Evolutionary conservation across 2,797 vertebrate species (phyloP).

Genomic region (Etheostoma perlongum): DNA sequence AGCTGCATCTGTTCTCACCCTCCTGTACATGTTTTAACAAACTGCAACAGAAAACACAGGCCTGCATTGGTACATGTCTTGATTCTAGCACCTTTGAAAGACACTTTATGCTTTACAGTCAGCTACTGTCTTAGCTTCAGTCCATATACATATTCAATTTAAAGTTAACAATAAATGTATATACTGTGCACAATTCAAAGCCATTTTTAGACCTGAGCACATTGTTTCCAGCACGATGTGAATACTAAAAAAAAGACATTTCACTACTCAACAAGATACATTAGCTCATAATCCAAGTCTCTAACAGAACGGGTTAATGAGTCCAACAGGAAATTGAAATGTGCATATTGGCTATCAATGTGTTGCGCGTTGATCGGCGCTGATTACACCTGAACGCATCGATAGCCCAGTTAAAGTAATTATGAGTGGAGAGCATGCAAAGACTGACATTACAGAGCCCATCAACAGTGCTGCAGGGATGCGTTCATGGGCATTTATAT

Average conservation of each 20-base stretch:
- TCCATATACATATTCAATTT: background rate
- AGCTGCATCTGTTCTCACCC: conserved; percentile 46
- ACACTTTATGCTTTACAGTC: conserved; percentile 1
- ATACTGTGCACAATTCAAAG: background rate
- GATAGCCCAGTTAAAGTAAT: conserved; percentile 65
- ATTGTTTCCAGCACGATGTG: conserved; percentile 9
- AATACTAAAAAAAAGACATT: background rate
- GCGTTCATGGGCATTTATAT: conserved; percentile 37
- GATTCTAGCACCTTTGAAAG: background rate
- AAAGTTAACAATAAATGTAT: background rate
- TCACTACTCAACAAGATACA: background rate
- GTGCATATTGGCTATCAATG: conserved; percentile 49
- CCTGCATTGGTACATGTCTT: conserved; percentile 33
- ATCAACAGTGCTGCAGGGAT: conserved; percentile 35
- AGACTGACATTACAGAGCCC: conserved; percentile 35
- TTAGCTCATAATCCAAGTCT: conserved; percentile 16
- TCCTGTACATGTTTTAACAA: conserved; percentile 16
- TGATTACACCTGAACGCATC: conserved; percentile 69
- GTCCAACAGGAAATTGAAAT: conserved; percentile 16
- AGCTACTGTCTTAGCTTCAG: background rate
- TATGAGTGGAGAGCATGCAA: conserved; percentile 52
- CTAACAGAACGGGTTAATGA: conserved; percentile 14
- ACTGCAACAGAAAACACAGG: conserved; percentile 44
- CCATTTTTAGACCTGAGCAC: background rate
- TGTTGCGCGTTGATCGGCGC: conserved; percentile 33